Percentiles rank a stretch among this genome's conserved stretches.
These are phyloP conservation scores for Thalassophryne amazonica DNA, from an alignment of 2,797 vertebrate species.

Conservation along the genomic window DNA sequence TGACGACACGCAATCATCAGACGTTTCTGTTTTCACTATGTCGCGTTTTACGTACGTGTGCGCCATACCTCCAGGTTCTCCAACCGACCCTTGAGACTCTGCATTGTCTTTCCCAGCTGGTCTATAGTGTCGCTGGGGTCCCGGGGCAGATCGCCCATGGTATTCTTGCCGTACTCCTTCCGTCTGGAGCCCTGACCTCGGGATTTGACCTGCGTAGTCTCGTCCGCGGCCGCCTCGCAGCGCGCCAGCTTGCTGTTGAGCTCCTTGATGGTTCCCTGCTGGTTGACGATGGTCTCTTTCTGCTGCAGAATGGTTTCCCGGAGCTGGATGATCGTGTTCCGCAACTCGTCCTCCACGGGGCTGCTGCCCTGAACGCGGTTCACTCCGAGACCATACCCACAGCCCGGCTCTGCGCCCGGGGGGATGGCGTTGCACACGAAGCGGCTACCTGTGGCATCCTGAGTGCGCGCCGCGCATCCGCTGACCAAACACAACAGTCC, in stretches of 20 bases:
- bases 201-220: constrained; percentile 76
- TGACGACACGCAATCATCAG: no score
- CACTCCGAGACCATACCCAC: constrained; percentile 79
- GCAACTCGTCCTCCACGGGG: constrained; percentile 88
- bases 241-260: constrained; percentile 91
- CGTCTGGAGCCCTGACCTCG: constrained; percentile 77
- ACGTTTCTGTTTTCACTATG: no score
- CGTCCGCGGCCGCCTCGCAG: constrained; percentile 83
- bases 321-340: constrained; percentile 88
- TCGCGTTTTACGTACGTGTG: constrained; percentile 8
- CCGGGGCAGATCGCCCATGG: constrained; percentile 94
- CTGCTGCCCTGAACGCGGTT: constrained; percentile 80
- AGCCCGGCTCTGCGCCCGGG: constrained; percentile 81
- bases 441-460: constrained; percentile 80
- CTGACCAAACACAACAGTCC: constrained; percentile 69
- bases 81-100: constrained; percentile 91
- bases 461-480: constrained; percentile 55
- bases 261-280: constrained; percentile 92
- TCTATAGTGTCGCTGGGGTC: constrained; percentile 89
- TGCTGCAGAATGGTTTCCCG: constrained; percentile 95
- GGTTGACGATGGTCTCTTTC: constrained; percentile 91
- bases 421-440: constrained; percentile 94
- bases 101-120: constrained; percentile 94
- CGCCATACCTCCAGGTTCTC: constrained; percentile 90
- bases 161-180: constrained; percentile 85